Percentiles rank a stretch among this genome's conserved stretches.
Conservation (phyloP, 2,113 vertebrate genomes). For the Xyliphius kryptos region DNA sequence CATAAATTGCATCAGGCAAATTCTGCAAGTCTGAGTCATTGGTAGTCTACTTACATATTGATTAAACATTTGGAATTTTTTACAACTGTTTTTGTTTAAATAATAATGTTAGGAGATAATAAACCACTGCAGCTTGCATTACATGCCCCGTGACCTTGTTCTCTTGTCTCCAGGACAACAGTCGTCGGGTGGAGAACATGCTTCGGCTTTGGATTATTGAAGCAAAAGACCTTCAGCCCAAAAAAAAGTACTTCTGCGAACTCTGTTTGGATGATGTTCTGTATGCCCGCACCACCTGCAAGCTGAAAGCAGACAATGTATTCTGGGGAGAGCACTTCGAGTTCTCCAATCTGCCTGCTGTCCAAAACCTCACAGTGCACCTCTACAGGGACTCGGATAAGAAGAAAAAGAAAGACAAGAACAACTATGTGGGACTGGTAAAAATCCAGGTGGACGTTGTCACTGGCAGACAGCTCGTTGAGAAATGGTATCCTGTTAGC, state of each 20-base stretch:
- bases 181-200: conserved; percentile 88
- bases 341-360: conserved; percentile 88
- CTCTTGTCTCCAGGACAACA: conserved; percentile 81
- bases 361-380: conserved; percentile 84
- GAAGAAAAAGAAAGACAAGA: conserved; percentile 99
- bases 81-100: no score
- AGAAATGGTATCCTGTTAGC: conserved; percentile 93
- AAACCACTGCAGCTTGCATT: not conserved
- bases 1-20: no score
- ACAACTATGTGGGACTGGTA: conserved; percentile 90
- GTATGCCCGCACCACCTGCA: conserved; percentile 97
- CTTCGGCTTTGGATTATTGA: conserved; percentile 96
- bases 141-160: conserved; percentile 3
- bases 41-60: no score
- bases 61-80: no score
- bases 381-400: conserved; percentile 97
- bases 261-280: conserved; percentile 91
- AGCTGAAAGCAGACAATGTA: conserved; percentile 97
- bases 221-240: conserved; percentile 94
- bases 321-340: no score
- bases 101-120: no score
- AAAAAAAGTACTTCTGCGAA: conserved; percentile 96
- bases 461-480: conserved; percentile 87
- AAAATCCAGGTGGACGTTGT: conserved; percentile 79
- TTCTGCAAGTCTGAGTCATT: no score